Conservation (phyloP, 2,888 invertebrate species). For the Drosophila prolongata region DNA sequence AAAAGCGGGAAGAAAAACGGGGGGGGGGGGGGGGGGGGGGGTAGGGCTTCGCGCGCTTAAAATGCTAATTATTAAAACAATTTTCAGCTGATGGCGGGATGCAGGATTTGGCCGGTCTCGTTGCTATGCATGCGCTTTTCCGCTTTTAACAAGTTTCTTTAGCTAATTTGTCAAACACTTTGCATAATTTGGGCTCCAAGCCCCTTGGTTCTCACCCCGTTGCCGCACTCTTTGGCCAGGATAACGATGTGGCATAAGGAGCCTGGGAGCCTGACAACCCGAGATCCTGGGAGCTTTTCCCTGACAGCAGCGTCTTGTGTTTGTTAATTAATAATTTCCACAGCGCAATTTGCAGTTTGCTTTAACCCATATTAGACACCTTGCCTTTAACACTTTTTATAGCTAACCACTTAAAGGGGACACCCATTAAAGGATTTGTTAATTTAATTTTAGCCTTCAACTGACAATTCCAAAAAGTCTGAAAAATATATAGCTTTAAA, state of each 20-base stretch:
- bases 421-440: too few relatives aligned
- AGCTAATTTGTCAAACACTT: conserved; percentile 81
- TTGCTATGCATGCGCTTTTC: conserved; percentile 79
- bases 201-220: not conserved
- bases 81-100: conserved; percentile 53
- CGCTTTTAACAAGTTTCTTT: conserved; percentile 76
- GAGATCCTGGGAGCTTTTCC: conserved; percentile 18
- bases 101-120: conserved; percentile 59
- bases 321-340: conserved; percentile 42
- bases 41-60: conserved; percentile 40
- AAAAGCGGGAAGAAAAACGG: not conserved
- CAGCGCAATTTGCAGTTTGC: conserved; percentile 35
- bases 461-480: too few relatives aligned
- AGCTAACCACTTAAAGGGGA: not conserved
- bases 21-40: too few relatives aligned
- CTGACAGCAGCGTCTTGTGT: conserved; percentile 32
- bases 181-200: conserved; percentile 70
- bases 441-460: too few relatives aligned
- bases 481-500: too few relatives aligned
- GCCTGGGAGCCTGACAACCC: conserved; percentile 8
- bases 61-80: conserved; percentile 77
- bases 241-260: conserved; percentile 38
- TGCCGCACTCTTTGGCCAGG: conserved; percentile 19
- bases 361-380: conserved; percentile 19
- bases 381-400: conserved; percentile 9